Evolutionary conservation across 2,113 vertebrate species (phyloP).

Genomic region (Upupa epops): DNA sequence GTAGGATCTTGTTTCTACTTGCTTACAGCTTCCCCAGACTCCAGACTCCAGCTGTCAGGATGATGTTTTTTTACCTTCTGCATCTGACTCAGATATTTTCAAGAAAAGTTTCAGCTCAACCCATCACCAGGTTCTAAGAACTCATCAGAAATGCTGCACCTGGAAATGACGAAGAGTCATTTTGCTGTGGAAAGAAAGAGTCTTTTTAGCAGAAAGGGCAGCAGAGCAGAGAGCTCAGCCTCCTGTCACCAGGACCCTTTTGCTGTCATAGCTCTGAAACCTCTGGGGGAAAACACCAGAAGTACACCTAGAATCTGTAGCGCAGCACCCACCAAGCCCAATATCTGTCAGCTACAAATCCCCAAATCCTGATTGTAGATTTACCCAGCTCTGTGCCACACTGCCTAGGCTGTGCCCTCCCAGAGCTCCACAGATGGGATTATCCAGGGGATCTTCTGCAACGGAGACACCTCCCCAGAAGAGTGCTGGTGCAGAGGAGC

Average conservation of each 20-base stretch:
- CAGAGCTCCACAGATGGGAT: not conserved
- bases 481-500: not conserved
- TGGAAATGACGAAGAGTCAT: not conserved
- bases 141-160: not conserved
- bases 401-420: not conserved
- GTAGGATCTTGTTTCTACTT: conserved; percentile 38
- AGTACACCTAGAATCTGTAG: not conserved
- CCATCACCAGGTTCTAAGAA: not conserved
- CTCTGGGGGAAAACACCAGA: not conserved
- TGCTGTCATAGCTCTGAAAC: not conserved
- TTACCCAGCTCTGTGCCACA: fast-evolving
- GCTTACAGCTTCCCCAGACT: not conserved
- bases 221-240: not conserved
- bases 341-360: not conserved
- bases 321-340: not conserved
- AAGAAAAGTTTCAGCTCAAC: not conserved
- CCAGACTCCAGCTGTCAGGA: not conserved
- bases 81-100: not conserved
- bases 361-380: not conserved
- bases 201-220: not conserved
- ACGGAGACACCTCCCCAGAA: not conserved
- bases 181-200: not conserved
- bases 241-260: not conserved
- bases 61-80: not conserved
- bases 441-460: not conserved